These are phyloP conservation scores for Rhopalosiphum padi DNA, from an alignment of 1,140 invertebrate species.

Conservation along the genomic window DNA sequence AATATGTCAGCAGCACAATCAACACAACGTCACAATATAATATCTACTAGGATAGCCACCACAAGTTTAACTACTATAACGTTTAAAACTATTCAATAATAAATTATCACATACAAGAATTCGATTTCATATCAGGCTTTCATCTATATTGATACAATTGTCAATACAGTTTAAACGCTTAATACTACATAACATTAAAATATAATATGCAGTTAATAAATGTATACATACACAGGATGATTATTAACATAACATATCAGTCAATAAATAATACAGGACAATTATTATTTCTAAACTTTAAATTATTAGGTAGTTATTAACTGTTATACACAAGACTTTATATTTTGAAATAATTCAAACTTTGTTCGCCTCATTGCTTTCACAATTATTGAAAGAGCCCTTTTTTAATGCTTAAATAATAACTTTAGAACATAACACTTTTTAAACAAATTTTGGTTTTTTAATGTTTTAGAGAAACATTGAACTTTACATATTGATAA, in stretches of 20 bases:
- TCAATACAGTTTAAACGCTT: not conserved
- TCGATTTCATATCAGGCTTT: not conserved
- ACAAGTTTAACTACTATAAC: not conserved
- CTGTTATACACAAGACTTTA: no score
- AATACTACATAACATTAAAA: not conserved
- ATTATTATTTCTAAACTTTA: not conserved
- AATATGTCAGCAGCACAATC: not conserved
- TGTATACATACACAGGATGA: not conserved
- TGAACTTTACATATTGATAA: not conserved
- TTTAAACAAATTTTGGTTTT: not conserved
- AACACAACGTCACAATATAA: not conserved
- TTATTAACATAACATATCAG: not conserved
- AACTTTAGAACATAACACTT: not conserved
- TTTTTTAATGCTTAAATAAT: no score
- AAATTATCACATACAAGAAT: conserved; percentile 10
- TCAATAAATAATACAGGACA: not conserved
- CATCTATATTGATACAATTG: not conserved
- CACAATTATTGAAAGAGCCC: no score
- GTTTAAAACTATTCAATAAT: not conserved
- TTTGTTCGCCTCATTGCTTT: no score
- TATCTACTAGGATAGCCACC: not conserved
- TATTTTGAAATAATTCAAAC: no score
- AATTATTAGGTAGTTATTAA: not conserved
- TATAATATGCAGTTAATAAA: not conserved
- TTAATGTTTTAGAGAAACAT: not conserved